Base-by-base conservation (phyloP, 2,797 vertebrate species). In the Tangara arthus region DNA sequence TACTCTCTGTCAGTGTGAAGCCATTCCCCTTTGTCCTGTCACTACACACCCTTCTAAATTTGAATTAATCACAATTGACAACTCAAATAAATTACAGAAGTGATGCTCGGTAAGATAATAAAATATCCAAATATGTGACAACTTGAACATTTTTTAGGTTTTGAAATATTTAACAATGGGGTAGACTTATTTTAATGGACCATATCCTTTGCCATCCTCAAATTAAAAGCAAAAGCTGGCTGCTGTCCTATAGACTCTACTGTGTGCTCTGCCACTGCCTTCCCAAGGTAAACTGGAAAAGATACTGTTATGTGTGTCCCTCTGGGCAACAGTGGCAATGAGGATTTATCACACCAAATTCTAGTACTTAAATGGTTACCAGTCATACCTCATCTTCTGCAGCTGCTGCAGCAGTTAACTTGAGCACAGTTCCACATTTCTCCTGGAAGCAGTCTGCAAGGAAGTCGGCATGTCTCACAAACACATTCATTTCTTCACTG, bases 401-500 rank as follows among this genome's bases (percentile, higher is more conserved):
- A 4, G 95, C 96, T 20, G 97, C 96, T 63, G 97, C 96, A 2
- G 98, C 98, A 64, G 98, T 95, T 14, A 99, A 96, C 12, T 96
- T 98, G 37, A 99, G 98, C 91, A 99, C 98, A 24, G 97, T 94
- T 28, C 95, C 98, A 89, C 98, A 98, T 15, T 98, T 97, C 37
- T 98, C 97, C 93, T 98, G 98, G 89, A 99, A 99, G 63, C 97
- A 97, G 55, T 65, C 94, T 4, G 98, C 98, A 30, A 99, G 82
- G 92, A 99, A 98, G 41, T 95, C 91, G 16, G 98, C 98, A 8
- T 98, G 97, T 26, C 88, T 96, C 39, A 96, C 23, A 26, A 98
- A 97, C 41, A 98, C 84, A 4, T 96, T 89, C 27, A 94, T 69
- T 39, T 98, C 98, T 32, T 98, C 97, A 63, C 71, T 88, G 47